These are phyloP conservation scores for Rhinichthys osculus DNA, from an alignment of 2,797 vertebrate species.

Conservation along the genomic window DNA sequence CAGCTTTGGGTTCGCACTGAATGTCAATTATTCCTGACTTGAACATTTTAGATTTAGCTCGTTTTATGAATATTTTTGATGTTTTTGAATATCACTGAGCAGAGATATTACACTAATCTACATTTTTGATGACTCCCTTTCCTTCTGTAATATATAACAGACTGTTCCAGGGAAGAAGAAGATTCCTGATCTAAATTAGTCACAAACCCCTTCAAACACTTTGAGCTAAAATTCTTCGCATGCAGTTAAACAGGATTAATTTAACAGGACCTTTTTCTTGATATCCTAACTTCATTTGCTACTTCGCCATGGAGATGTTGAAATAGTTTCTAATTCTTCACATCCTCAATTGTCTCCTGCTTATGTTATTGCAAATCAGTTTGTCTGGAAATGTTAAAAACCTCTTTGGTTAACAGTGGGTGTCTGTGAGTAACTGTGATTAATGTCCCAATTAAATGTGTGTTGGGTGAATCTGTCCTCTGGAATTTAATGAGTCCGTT, in stretches of 20 bases:
- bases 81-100: not conserved
- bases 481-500: slow-evolving; percentile 37
- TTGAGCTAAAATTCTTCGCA: not conserved
- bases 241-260: not conserved
- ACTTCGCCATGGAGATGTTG: not conserved
- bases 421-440: slow-evolving; percentile 36
- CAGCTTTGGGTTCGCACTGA: not conserved
- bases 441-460: slow-evolving; percentile 41
- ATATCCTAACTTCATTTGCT: not conserved
- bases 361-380: slow-evolving; percentile 23
- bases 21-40: not conserved
- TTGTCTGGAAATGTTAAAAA: slow-evolving; percentile 2
- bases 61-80: not conserved
- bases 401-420: slow-evolving; percentile 10
- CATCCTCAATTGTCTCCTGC: not conserved
- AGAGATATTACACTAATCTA: not conserved
- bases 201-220: not conserved
- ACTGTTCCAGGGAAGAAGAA: not conserved
- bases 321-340: not conserved
- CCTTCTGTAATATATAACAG: not conserved
- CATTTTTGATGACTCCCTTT: not conserved
- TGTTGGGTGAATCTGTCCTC: slow-evolving; percentile 21
- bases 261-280: not conserved
- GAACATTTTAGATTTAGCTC: not conserved
- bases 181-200: not conserved